A percentile compares a stretch with the other conserved stretches of the same genome.
phyloP scores from a whole-genome alignment of 1,140 invertebrate genomes.

The Apocrypta bakeri region DNA sequence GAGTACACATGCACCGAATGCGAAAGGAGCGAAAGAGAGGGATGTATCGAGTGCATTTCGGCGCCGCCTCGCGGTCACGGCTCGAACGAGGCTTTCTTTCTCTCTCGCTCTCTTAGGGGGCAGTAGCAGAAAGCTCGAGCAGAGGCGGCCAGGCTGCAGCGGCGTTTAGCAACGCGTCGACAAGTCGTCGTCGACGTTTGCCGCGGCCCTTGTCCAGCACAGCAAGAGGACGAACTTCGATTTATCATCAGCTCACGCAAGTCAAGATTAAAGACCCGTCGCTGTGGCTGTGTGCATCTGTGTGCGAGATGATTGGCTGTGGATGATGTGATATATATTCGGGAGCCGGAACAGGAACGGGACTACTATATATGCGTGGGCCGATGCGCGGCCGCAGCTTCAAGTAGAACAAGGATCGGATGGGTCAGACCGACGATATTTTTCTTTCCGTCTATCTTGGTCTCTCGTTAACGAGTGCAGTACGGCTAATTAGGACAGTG shows the following conservation, averaged over 20 bases:
- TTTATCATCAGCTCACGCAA: not conserved
- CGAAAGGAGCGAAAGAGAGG: not conserved
- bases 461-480: too few species aligned
- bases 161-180: not conserved
- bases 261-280: too few species aligned
- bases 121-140: not conserved
- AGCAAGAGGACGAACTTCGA: not conserved
- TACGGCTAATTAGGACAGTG: too few species aligned
- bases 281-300: too few species aligned
- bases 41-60: conserved; percentile 28
- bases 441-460: too few species aligned
- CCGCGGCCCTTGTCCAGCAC: not conserved
- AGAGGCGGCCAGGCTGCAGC: not conserved
- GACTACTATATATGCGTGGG: not conserved
- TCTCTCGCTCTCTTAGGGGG: not conserved
- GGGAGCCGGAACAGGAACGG: not conserved
- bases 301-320: not conserved
- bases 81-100: not conserved
- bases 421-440: not conserved
- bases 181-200: not conserved
- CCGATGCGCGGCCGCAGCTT: not conserved
- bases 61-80: conserved; percentile 29
- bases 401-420: conserved; percentile 31
- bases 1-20: not conserved
- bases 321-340: not conserved